phyloP scores from a whole-genome alignment of 2,797 vertebrate genomes.

The Pseudocheirus occidentalis region DNA sequence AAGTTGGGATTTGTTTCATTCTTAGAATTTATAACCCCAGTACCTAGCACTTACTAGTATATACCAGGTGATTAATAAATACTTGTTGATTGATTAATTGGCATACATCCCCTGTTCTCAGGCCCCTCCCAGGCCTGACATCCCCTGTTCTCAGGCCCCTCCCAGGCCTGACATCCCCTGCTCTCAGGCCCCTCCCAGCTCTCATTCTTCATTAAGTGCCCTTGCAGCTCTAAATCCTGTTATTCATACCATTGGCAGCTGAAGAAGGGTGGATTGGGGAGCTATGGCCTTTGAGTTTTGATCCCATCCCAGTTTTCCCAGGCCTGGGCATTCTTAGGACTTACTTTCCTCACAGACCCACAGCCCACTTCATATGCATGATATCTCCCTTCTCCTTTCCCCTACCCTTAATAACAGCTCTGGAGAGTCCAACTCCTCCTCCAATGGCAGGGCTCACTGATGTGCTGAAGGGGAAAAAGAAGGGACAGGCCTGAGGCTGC shows the following conservation, averaged over 20 bases:
- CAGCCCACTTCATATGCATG: not conserved
- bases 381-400: not conserved
- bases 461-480: not conserved
- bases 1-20: not conserved
- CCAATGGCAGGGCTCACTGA: not conserved
- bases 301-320: not conserved
- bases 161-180: too few relatives aligned
- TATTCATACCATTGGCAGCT: not conserved
- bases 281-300: not conserved
- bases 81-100: not conserved
- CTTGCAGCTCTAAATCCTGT: not conserved
- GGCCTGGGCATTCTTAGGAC: not conserved
- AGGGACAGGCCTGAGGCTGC: not conserved
- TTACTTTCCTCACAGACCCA: not conserved
- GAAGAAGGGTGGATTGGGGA: too few relatives aligned
- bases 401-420: not conserved
- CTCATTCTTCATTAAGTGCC: not conserved
- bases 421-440: not conserved
- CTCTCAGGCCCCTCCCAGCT: not conserved
- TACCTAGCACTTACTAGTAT: not conserved
- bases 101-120: not conserved
- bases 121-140: too few relatives aligned
- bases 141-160: too few relatives aligned
- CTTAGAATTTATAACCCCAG: not conserved
- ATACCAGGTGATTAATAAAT: not conserved